These are phyloP conservation scores for Porites divaricata DNA, from an alignment of 92 coral and sea anemone genomes.

Conservation along the genomic window DNA sequence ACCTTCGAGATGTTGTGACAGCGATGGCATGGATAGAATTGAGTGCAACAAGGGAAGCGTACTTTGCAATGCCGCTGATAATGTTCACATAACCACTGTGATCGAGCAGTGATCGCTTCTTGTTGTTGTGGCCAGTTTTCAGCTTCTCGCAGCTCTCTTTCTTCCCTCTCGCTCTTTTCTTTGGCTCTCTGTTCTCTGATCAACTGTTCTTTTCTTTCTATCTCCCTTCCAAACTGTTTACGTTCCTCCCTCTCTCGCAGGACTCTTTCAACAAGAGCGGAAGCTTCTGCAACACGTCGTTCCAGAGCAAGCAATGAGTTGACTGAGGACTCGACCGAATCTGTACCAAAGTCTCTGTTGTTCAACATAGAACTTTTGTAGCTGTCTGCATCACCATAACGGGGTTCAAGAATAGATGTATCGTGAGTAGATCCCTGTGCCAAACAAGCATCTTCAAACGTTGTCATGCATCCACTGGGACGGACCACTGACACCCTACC, in stretches of 20 bases:
- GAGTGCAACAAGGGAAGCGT: constrained; percentile 70
- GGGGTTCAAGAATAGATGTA: not conserved
- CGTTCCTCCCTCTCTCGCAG: constrained; percentile 26
- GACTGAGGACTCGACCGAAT: constrained; percentile 7
- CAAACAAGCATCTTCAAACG: not conserved
- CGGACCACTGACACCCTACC: not conserved
- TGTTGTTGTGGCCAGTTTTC: constrained; percentile 15
- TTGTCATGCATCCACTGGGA: not conserved
- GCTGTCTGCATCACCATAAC: not conserved
- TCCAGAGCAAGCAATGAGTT: constrained; percentile 19
- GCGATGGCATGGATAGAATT: constrained; percentile 79
- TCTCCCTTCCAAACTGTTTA: constrained; percentile 31
- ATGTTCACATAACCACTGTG: constrained; percentile 72
- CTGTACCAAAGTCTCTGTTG: constrained; percentile 19
- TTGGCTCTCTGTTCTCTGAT: constrained; percentile 9
- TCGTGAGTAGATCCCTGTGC: not conserved
- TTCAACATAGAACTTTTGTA: not conserved
- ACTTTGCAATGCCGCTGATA: constrained; percentile 76
- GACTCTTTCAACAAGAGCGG: constrained; percentile 34
- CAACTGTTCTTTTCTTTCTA: constrained; percentile 10
- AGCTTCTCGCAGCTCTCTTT: constrained; percentile 5
- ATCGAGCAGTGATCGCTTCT: not conserved
- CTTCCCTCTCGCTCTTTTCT: constrained; percentile 12
- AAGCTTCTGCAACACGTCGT: constrained; percentile 45
- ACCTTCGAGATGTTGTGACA: constrained; percentile 82